phyloP scores from a whole-genome alignment of 2,888 invertebrate genomes.

The Globia sparganii region DNA sequence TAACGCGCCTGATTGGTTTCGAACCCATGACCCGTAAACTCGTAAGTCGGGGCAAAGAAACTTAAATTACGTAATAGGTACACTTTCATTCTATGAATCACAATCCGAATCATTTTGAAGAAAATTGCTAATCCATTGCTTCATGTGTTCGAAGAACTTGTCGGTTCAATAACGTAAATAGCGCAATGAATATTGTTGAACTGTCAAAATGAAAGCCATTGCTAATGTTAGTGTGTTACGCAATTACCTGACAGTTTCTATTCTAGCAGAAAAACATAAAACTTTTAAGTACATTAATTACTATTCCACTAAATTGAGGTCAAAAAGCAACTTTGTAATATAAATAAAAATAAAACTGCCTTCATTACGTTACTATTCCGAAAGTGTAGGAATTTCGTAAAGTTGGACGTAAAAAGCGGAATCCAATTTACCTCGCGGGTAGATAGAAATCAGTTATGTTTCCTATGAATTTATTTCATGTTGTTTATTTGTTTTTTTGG shows the following conservation, averaged over 20 bases:
- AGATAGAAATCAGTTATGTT: constrained; percentile 73
- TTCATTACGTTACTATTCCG: constrained; percentile 63
- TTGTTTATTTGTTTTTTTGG: constrained; percentile 73
- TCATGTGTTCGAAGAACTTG: not conserved
- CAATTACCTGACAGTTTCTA: not conserved
- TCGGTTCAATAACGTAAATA: too few species aligned
- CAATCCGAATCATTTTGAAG: not conserved
- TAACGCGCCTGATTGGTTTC: not conserved
- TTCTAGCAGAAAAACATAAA: not conserved
- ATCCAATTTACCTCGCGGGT: constrained; percentile 71
- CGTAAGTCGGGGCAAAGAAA: not conserved
- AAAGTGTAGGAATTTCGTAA: constrained; percentile 63
- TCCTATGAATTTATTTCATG: constrained; percentile 73
- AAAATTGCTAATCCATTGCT: not conserved
- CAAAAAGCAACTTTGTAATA: constrained; percentile 23
- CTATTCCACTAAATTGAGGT: constrained; percentile 25
- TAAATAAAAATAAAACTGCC: constrained; percentile 49
- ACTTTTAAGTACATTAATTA: not conserved
- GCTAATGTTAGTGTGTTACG: not conserved
- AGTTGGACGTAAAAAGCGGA: constrained; percentile 70
- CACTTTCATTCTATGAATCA: too few species aligned
- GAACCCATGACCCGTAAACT: not conserved
- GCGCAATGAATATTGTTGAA: not conserved
- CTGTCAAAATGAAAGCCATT: too few species aligned
- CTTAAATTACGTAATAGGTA: not conserved